phyloP scores from a whole-genome alignment of 2,113 vertebrate species.

The Piprites chloris region DNA sequence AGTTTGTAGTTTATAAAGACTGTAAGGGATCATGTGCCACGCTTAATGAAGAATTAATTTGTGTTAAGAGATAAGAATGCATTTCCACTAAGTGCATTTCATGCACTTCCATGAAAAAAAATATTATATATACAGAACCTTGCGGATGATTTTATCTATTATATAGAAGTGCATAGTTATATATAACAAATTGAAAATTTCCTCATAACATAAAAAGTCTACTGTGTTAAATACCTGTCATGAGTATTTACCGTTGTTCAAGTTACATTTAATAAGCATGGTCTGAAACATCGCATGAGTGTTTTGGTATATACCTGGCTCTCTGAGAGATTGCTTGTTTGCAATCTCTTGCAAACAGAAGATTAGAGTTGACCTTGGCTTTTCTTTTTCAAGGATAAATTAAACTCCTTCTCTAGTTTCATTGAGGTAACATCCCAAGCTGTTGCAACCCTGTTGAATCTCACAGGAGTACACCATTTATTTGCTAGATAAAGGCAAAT shows the following conservation, averaged over 20 bases:
- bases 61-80: not conserved
- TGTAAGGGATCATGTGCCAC: not conserved
- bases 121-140: not conserved
- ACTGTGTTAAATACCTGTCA: not conserved
- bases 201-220: not conserved
- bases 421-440: not conserved
- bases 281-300: not conserved
- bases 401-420: not conserved
- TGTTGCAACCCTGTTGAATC: not conserved
- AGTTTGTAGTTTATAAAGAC: not conserved
- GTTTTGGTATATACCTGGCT: not conserved
- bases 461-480: not conserved
- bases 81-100: not conserved
- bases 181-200: not conserved
- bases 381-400: not conserved
- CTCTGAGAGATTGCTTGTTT: not conserved
- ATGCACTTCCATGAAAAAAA: not conserved
- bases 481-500: fast-evolving
- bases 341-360: not conserved
- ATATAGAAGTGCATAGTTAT: not conserved
- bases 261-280: fast-evolving
- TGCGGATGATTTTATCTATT: not conserved
- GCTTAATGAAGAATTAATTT: not conserved
- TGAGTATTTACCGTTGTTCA: not conserved
- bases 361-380: not conserved